A percentile compares a stretch with the other conserved stretches of the same genome.
These are phyloP conservation scores for Selenia dentaria DNA, from an alignment of 2,888 invertebrate species.

Conservation along the genomic window DNA sequence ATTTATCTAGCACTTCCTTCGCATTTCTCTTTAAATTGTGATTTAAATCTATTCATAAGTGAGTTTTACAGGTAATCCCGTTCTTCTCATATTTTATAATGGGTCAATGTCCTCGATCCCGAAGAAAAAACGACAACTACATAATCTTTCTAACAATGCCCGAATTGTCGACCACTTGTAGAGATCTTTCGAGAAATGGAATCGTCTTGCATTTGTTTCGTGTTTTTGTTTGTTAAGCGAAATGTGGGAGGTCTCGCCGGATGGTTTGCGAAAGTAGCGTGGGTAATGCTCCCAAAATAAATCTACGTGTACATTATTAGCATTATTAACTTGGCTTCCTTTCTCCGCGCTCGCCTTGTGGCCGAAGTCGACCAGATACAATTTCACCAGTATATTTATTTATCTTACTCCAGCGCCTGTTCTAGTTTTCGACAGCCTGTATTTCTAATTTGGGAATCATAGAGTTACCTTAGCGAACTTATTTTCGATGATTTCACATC, in stretches of 20 bases:
- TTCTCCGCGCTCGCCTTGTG: conserved; percentile 39
- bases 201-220: conserved; percentile 10
- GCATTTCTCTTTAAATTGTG: conserved; percentile 31
- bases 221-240: conserved; percentile 14
- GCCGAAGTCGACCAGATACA: conserved; percentile 33
- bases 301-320: conserved; percentile 46
- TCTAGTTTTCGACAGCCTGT: conserved; percentile 44
- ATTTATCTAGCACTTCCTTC: conserved; percentile 31
- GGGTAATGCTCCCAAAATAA: conserved; percentile 50
- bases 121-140: conserved; percentile 33
- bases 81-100: conserved; percentile 37
- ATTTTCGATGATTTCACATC: conserved; percentile 39
- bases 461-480: conserved; percentile 37
- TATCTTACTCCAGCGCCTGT: conserved; percentile 35
- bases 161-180: conserved; percentile 31
- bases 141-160: conserved; percentile 39
- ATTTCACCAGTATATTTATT: conserved; percentile 40
- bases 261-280: conserved; percentile 49
- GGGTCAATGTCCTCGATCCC: conserved; percentile 44
- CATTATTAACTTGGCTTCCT: conserved; percentile 49
- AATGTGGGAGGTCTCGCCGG: conserved; percentile 33
- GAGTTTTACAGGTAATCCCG: conserved; percentile 44
- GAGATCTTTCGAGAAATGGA: conserved; percentile 33
- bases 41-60: conserved; percentile 35
- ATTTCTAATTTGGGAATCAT: conserved; percentile 43